These are phyloP conservation scores for Zapornia atra DNA, from an alignment of 2,113 vertebrate genomes.

Conservation along the genomic window DNA sequence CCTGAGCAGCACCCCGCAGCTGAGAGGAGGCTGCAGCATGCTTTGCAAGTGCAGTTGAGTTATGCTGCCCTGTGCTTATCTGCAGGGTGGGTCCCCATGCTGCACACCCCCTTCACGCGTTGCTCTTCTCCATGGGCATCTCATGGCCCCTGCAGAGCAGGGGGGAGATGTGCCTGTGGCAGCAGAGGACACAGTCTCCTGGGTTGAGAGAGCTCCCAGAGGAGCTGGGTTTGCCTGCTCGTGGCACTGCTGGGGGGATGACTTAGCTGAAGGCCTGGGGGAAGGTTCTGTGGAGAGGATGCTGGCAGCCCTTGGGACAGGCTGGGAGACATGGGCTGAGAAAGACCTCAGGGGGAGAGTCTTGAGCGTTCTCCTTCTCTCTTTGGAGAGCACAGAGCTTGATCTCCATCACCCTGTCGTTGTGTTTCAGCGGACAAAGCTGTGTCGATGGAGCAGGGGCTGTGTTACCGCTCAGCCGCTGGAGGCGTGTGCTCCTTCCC, in stretches of 20 bases:
- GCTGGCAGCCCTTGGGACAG: neutral
- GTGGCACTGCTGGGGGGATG: neutral
- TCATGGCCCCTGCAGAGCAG: neutral
- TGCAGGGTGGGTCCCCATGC: neutral
- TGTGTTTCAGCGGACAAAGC: slow-evolving; percentile 90
- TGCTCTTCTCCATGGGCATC: neutral
- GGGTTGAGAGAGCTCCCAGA: neutral
- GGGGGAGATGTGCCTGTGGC: neutral
- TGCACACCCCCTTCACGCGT: neutral
- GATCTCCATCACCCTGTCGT: neutral
- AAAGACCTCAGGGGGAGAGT: neutral
- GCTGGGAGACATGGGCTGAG: neutral
- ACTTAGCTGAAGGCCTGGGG: neutral
- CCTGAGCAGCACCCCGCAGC: neutral
- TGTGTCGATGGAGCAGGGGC: slow-evolving; percentile 83
- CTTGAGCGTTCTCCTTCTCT: neutral
- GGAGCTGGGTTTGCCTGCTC: neutral
- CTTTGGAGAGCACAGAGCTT: neutral
- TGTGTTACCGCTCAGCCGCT: slow-evolving; percentile 85
- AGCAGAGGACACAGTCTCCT: neutral
- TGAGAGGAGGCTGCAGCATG: neutral
- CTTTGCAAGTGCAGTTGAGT: neutral
- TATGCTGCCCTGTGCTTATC: neutral
- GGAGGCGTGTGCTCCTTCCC: slow-evolving; percentile 83
- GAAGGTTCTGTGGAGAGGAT: neutral